Conservation (phyloP, 2,888 invertebrate species). For the Homarus gammarus region DNA sequence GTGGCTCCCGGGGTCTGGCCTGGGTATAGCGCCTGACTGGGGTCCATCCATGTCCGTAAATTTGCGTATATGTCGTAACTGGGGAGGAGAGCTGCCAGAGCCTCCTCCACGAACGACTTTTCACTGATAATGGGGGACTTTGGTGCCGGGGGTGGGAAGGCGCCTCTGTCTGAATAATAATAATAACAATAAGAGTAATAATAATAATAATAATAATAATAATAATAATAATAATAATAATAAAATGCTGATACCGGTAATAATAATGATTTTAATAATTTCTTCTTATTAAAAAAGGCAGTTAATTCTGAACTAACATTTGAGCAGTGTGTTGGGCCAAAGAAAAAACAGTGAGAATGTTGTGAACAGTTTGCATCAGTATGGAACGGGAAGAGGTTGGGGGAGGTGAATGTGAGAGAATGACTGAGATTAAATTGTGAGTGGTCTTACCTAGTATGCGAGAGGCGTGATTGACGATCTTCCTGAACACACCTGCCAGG, state of each 20-base stretch:
- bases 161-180: not conserved
- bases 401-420: too few relatives aligned
- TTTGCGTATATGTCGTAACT: not conserved
- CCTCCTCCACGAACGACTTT: not conserved
- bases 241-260: not conserved
- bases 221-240: slow-evolving; percentile 13
- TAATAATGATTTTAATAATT: not conserved
- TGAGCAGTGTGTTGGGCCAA: too few relatives aligned
- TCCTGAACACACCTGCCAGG: too few relatives aligned
- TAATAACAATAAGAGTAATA: slow-evolving; percentile 13
- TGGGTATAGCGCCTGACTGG: not conserved
- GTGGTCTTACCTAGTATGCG: not conserved
- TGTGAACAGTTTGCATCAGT: too few relatives aligned
- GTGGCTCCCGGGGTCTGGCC: not conserved
- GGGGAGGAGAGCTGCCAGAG: not conserved
- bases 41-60: not conserved
- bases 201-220: slow-evolving; percentile 10
- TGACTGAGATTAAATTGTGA: not conserved
- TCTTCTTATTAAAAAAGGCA: too few relatives aligned
- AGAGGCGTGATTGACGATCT: too few relatives aligned
- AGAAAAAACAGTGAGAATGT: too few relatives aligned
- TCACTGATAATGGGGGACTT: not conserved
- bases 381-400: too few relatives aligned
- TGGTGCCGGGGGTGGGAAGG: not conserved
- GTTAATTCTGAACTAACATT: too few relatives aligned